phyloP scores from a whole-genome alignment of 2,113 vertebrate genomes.

The Pseudopipra pipra region DNA sequence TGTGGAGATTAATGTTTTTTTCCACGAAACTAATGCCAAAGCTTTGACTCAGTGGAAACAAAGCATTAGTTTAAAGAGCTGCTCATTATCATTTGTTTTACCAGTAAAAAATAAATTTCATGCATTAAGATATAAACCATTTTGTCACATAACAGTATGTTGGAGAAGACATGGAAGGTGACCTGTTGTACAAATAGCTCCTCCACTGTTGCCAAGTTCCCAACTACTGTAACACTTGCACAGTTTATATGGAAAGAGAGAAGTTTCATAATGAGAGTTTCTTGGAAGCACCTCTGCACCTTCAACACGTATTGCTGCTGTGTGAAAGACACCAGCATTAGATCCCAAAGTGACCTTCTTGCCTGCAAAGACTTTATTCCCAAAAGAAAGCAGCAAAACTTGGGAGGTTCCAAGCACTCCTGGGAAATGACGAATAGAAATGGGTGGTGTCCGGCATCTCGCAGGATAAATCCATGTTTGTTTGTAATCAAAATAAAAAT shows the following conservation, averaged over 20 bases:
- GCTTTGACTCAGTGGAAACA: conserved; percentile 74
- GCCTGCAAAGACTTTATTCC: background rate
- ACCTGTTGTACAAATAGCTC: conserved; percentile 53
- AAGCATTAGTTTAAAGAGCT: conserved; percentile 73
- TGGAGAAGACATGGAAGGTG: conserved; percentile 22
- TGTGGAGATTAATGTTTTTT: conserved; percentile 76
- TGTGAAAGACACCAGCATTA: background rate
- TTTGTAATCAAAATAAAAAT: background rate
- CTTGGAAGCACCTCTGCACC: background rate
- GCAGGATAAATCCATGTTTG: background rate
- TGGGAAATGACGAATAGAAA: background rate
- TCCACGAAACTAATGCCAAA: conserved; percentile 76
- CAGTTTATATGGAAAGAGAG: background rate
- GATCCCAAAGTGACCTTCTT: background rate
- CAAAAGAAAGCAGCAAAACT: background rate
- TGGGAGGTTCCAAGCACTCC: background rate
- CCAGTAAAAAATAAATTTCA: conserved; percentile 67
- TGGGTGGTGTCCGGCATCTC: too few relatives aligned
- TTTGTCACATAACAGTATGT: conserved; percentile 41
- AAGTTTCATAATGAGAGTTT: rapidly evolving
- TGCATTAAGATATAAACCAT: conserved; percentile 64
- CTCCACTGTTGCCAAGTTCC: background rate
- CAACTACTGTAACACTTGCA: conserved; percentile 12
- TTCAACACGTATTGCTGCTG: background rate
- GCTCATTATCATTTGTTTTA: conserved; percentile 74